Conservation (phyloP, 1,140 invertebrate genomes). For the Hestina assimilis region DNA sequence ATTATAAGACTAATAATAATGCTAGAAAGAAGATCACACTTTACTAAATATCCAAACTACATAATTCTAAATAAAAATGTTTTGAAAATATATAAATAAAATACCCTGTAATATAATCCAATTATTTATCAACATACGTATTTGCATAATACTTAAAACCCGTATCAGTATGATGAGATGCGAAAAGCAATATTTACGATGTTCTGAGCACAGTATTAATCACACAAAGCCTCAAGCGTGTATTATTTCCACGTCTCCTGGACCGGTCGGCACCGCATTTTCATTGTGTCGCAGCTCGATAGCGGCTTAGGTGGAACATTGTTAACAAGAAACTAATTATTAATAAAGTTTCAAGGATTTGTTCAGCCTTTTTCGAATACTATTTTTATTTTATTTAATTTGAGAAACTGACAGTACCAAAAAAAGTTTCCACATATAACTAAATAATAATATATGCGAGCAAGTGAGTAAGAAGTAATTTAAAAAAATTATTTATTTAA, state of each 20-base stretch:
- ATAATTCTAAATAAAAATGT: too few relatives aligned
- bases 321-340: conserved; percentile 17
- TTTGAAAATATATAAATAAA: too few relatives aligned
- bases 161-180: background rate
- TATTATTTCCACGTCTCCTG: conserved; percentile 19
- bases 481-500: too few relatives aligned
- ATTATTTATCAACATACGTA: conserved; percentile 6
- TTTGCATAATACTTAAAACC: conserved; percentile 12
- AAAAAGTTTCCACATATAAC: background rate
- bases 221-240: conserved; percentile 14
- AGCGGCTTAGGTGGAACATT: conserved; percentile 6
- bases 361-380: background rate
- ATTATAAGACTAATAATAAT: too few relatives aligned
- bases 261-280: conserved; percentile 3
- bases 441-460: too few relatives aligned
- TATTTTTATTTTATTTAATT: background rate
- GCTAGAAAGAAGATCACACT: too few relatives aligned
- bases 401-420: background rate
- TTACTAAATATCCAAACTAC: too few relatives aligned
- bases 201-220: conserved; percentile 9
- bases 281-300: conserved; percentile 11
- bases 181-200: conserved; percentile 16
- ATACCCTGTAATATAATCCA: conserved; percentile 10
- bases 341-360: background rate
- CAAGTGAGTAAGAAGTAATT: too few relatives aligned